Evolutionary conservation across 1,140 invertebrate genomes (phyloP).

Genomic region (Halyomorpha halys): DNA sequence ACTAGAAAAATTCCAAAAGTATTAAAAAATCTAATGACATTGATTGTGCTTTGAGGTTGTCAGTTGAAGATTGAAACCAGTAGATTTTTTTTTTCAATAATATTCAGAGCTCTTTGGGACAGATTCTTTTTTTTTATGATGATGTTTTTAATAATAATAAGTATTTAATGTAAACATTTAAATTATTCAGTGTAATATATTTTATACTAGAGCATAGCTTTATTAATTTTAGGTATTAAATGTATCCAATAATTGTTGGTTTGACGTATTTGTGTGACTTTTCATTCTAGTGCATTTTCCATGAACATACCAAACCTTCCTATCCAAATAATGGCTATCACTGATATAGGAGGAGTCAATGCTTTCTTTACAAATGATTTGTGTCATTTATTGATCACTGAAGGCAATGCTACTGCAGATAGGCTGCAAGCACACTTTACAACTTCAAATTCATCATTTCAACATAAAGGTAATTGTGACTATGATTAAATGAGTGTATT

Average conservation of each 20-base stretch:
- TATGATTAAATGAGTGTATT: not conserved
- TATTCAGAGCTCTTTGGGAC: no score
- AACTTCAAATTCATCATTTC: constrained; percentile 67
- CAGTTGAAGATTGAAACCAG: no score
- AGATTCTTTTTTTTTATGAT: no score
- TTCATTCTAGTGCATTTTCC: constrained; percentile 70
- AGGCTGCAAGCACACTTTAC: constrained; percentile 84
- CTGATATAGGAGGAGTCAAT: constrained; percentile 71
- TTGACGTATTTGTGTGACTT: constrained; percentile 11
- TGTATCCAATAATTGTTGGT: constrained; percentile 29
- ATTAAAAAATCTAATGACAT: no score
- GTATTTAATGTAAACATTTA: no score
- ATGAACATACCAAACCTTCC: constrained; percentile 89
- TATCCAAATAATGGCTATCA: constrained; percentile 88
- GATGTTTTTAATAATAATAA: no score
- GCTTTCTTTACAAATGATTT: constrained; percentile 86
- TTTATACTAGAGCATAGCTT: no score
- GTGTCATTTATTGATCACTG: constrained; percentile 80
- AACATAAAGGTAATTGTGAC: constrained; percentile 62
- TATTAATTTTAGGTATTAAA: constrained; percentile 16
- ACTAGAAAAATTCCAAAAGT: no score
- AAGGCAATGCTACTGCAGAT: constrained; percentile 87
- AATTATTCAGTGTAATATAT: no score
- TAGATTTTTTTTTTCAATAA: no score
- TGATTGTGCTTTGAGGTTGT: no score